A percentile compares a stretch with the other conserved stretches of the same genome.
phyloP scores from a whole-genome alignment of 2,113 vertebrate species.

The Saimiri boliviensis region DNA sequence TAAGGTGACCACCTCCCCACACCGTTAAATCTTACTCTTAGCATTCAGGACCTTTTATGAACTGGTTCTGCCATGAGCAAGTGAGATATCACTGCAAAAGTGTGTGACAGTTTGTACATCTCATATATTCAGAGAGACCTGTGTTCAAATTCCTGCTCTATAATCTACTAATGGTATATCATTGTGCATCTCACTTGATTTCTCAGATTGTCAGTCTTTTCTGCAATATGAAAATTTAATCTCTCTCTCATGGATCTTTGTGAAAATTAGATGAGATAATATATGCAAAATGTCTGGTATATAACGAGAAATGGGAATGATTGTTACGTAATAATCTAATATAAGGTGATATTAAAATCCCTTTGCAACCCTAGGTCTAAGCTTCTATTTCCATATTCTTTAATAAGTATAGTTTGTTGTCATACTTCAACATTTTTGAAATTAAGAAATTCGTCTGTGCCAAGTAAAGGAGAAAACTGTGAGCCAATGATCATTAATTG shows the following conservation, averaged over 20 bases:
- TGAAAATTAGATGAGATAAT: constrained; percentile 24
- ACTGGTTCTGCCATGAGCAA: not conserved
- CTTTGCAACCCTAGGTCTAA: not conserved
- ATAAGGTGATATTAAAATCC: not conserved
- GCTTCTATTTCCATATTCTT: not conserved
- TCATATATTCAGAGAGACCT: not conserved
- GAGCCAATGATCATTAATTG: not conserved
- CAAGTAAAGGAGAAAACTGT: not conserved
- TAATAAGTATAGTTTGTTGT: not conserved
- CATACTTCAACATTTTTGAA: constrained; percentile 37
- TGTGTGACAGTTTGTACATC: not conserved
- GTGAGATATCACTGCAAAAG: not conserved
- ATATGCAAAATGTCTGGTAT: not conserved
- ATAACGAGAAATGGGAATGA: not conserved
- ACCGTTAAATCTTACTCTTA: not conserved
- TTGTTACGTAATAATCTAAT: constrained; percentile 8
- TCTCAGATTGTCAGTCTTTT: not conserved
- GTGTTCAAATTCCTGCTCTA: not conserved
- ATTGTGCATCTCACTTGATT: not conserved
- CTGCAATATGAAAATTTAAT: not conserved
- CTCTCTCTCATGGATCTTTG: not conserved
- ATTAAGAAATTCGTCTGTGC: not conserved
- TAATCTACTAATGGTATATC: not conserved
- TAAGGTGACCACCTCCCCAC: not conserved
- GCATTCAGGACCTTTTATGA: not conserved